A percentile compares a stretch with the other conserved stretches of the same genome.
These are phyloP conservation scores for Agrotis puta DNA, from an alignment of 2,888 invertebrate genomes.

Conservation along the genomic window DNA sequence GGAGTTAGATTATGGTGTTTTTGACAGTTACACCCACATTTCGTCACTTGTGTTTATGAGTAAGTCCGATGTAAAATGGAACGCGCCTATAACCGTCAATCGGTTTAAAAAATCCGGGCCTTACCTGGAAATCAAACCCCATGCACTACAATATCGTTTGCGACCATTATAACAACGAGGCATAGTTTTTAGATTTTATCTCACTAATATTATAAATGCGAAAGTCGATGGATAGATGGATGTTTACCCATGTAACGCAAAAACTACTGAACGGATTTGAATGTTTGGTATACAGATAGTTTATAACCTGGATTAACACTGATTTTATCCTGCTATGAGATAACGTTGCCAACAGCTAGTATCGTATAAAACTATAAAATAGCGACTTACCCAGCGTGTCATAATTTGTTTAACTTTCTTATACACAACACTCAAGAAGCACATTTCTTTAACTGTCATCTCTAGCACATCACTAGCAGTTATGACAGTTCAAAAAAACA, in stretches of 20 bases:
- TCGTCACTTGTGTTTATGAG: background rate
- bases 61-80: background rate
- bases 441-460: slow-evolving; percentile 56
- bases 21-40: background rate
- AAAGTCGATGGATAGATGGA: no score
- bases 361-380: slow-evolving; percentile 8
- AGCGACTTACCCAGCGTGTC: slow-evolving; percentile 50
- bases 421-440: slow-evolving; percentile 49
- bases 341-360: no score
- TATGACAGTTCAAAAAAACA: slow-evolving; percentile 41
- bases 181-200: background rate
- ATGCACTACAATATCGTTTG: no score
- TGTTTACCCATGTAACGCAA: no score
- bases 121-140: background rate
- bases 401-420: slow-evolving; percentile 59
- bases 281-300: no score
- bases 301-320: no score
- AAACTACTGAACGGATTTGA: no score
- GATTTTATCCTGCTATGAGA: no score
- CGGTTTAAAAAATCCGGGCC: background rate
- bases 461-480: slow-evolving; percentile 40
- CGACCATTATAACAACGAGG: background rate
- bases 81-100: background rate
- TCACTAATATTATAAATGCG: no score
- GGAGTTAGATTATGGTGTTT: no score